phyloP scores from a whole-genome alignment of 2,797 vertebrate species.

The Crenuchus spilurus region DNA sequence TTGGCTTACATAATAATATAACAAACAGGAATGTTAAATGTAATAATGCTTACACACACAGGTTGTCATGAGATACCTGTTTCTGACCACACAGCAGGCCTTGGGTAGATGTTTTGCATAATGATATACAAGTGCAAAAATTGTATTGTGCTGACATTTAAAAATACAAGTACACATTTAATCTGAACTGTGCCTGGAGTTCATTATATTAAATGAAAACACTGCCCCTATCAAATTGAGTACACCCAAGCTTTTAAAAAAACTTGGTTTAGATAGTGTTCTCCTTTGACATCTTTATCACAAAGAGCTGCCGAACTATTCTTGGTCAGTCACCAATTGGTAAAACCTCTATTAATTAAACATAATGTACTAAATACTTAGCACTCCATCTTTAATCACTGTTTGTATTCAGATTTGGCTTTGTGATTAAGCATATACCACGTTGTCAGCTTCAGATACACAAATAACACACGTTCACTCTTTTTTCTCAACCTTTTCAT shows the following conservation, averaged over 20 bases:
- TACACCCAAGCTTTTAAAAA: neutral
- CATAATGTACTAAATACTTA: too few relatives aligned
- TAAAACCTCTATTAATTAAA: too few relatives aligned
- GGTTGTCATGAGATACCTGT: neutral
- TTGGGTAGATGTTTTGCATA: neutral
- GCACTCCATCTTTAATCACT: too few relatives aligned
- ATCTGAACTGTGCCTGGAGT: constrained; percentile 2
- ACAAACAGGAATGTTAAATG: constrained; percentile 8
- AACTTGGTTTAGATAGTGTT: neutral
- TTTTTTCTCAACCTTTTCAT: too few relatives aligned
- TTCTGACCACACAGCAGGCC: neutral
- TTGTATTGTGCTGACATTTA: neutral
- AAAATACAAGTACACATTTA: neutral
- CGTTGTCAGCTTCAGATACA: too few relatives aligned
- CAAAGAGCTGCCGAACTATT: too few relatives aligned
- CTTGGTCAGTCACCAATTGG: too few relatives aligned
- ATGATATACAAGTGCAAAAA: neutral
- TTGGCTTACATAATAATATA: constrained; percentile 33
- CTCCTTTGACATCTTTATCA: neutral
- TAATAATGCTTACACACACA: neutral
- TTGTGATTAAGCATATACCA: too few relatives aligned
- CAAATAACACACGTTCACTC: too few relatives aligned
- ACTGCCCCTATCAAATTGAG: neutral
- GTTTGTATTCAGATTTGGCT: too few relatives aligned
- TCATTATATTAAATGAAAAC: neutral